A percentile compares a stretch with the other conserved stretches of the same genome.
phyloP scores from a whole-genome alignment of 2,888 invertebrate genomes.

The Ceriagrion tenellum region DNA sequence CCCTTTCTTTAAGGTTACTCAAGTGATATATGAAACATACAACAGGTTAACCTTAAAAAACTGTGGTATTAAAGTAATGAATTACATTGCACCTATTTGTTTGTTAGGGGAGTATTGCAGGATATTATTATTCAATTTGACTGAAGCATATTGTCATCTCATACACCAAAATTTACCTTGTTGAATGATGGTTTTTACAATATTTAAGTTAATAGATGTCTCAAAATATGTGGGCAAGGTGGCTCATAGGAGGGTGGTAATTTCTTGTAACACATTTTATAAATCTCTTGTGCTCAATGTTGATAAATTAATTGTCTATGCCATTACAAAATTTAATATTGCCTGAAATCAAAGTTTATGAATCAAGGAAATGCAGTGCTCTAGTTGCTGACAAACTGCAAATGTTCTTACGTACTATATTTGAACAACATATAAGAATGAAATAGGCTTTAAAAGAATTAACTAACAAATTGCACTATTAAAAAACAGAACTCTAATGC shows the following conservation, averaged over 20 bases:
- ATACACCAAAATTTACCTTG: not conserved
- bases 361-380: not conserved
- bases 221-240: not conserved
- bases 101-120: not conserved
- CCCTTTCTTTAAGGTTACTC: constrained; percentile 35
- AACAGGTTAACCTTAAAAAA: not conserved
- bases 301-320: constrained; percentile 19
- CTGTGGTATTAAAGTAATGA: not conserved
- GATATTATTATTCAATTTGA: not conserved
- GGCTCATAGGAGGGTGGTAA: not conserved
- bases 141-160: not conserved
- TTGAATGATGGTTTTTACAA: not conserved
- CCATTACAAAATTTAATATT: constrained; percentile 1
- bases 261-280: not conserved
- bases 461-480: not conserved
- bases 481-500: not conserved
- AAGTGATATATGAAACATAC: constrained; percentile 39
- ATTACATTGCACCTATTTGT: constrained; percentile 5
- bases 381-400: not conserved
- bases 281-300: not conserved
- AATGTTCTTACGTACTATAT: not conserved
- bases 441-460: not conserved
- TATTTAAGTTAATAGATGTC: not conserved
- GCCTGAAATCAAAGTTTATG: not conserved
- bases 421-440: not conserved